Evolutionary conservation across 2,888 invertebrate genomes (phyloP).

Genomic region (Xestia ashworthii): DNA sequence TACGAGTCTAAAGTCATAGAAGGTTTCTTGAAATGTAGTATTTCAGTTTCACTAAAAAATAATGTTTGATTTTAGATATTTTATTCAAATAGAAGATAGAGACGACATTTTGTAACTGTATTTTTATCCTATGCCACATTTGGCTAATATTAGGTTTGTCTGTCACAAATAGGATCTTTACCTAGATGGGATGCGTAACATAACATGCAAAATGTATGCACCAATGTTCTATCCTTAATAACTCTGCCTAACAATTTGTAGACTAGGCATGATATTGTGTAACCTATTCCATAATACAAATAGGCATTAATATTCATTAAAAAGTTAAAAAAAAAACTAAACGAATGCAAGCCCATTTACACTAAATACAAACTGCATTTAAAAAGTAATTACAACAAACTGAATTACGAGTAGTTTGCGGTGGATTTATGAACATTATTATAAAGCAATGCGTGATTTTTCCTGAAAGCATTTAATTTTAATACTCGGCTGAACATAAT

Average conservation of each 20-base stretch:
- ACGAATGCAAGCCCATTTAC: constrained; percentile 5
- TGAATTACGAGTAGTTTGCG: constrained; percentile 27
- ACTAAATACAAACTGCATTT: constrained; percentile 17
- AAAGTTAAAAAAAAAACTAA: constrained; percentile 1
- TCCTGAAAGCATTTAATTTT: constrained; percentile 35
- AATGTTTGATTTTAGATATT: neutral
- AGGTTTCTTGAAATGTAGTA: neutral
- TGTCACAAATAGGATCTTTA: neutral
- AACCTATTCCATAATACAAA: neutral
- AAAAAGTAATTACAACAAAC: constrained; percentile 37
- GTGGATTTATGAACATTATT: constrained; percentile 42
- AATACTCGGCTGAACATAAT: constrained; percentile 36
- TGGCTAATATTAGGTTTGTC: neutral
- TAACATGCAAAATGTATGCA: neutral
- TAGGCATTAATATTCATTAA: neutral
- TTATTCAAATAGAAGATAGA: neutral
- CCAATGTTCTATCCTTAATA: neutral
- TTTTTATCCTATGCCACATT: neutral
- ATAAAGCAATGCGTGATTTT: constrained; percentile 41
- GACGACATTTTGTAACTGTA: neutral
- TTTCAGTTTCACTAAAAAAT: neutral
- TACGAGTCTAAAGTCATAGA: neutral
- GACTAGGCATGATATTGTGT: neutral
- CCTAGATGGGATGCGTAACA: neutral
- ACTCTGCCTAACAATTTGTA: neutral